Evolutionary conservation across 2,888 invertebrate genomes (phyloP).

Genomic region (Neoascia interrupta): DNA sequence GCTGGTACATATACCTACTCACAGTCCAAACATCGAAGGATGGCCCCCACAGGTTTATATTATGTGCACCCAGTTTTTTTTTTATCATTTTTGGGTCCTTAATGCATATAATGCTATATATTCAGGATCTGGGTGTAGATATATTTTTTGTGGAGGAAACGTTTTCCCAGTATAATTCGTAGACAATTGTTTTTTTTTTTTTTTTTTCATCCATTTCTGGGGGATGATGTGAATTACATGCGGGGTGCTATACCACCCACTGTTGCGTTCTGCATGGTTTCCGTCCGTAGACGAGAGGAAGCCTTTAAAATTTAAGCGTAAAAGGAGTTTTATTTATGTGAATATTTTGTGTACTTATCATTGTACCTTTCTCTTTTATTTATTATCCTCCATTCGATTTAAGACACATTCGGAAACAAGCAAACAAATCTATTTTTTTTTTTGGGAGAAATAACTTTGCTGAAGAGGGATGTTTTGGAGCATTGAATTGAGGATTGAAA

Average conservation of each 20-base stretch:
- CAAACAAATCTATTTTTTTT: conserved; percentile 60
- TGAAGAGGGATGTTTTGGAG: too few relatives aligned
- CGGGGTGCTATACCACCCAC: conserved; percentile 19
- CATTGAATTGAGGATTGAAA: too few relatives aligned
- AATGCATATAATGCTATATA: conserved; percentile 23
- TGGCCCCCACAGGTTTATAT: too few relatives aligned
- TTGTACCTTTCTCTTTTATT: too few relatives aligned
- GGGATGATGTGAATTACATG: conserved; percentile 34
- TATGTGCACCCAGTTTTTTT: not conserved
- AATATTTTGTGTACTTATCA: not conserved
- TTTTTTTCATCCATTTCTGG: conserved; percentile 21
- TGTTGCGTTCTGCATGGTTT: conserved; percentile 46
- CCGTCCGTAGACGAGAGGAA: conserved; percentile 13
- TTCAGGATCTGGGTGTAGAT: conserved; percentile 17
- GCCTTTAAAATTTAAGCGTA: conserved; percentile 43
- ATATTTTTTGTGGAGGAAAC: conserved; percentile 23
- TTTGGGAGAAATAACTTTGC: conserved; percentile 58
- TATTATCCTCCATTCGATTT: conserved; percentile 20
- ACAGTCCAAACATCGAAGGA: conserved; percentile 1
- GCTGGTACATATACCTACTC: not conserved
- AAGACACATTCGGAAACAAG: too few relatives aligned
- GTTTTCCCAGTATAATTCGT: conserved; percentile 45
- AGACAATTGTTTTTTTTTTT: conserved; percentile 35
- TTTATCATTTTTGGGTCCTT: conserved; percentile 34
- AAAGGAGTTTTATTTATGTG: not conserved